Evolutionary conservation across 2,113 vertebrate genomes (phyloP).

Genomic region (Gambusia affinis): DNA sequence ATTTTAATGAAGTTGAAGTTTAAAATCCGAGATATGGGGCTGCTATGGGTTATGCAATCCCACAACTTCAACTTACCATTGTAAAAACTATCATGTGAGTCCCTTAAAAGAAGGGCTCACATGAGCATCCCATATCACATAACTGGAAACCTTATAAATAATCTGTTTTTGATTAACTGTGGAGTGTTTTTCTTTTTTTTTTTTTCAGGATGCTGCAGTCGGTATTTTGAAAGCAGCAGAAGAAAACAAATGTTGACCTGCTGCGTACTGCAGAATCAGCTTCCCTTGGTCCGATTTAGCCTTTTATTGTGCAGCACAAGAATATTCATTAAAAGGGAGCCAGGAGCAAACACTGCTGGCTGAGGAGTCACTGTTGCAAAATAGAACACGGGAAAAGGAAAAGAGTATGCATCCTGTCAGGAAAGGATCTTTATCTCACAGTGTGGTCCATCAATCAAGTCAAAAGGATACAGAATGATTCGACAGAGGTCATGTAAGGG

Average conservation of each 20-base stretch:
- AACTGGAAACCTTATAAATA: conserved; percentile 49
- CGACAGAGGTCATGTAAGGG: conserved; percentile 31
- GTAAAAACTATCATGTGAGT: conserved; percentile 39
- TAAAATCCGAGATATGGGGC: conserved; percentile 22
- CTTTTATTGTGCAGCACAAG: conserved; percentile 20
- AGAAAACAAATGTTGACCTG: conserved; percentile 22
- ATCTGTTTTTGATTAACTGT: conserved; percentile 37
- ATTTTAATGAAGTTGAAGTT: conserved; percentile 39
- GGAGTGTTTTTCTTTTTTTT: conserved; percentile 17
- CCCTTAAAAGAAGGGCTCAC: conserved; percentile 8
- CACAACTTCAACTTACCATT: conserved; percentile 23
- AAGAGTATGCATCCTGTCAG: conserved; percentile 26
- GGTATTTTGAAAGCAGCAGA: conserved; percentile 10
- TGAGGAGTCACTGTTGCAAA: conserved; percentile 4
- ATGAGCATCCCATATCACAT: conserved; percentile 15
- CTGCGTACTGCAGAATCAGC: conserved; percentile 16
- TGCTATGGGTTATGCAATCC: conserved; percentile 41
- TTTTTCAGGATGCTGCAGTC: conserved; percentile 18
- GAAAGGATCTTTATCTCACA: conserved; percentile 1
- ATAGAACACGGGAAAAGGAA: conserved; percentile 21
- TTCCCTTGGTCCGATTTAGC: conserved; percentile 10
- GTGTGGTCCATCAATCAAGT: conserved; percentile 29
- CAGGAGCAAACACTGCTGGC: neutral
- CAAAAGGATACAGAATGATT: neutral
- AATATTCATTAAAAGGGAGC: conserved; percentile 28